Evolutionary conservation across 37 sponge, comb jelly and placozoan genomes (phyloP).

Genomic region (Amphimedon queenslandica): DNA sequence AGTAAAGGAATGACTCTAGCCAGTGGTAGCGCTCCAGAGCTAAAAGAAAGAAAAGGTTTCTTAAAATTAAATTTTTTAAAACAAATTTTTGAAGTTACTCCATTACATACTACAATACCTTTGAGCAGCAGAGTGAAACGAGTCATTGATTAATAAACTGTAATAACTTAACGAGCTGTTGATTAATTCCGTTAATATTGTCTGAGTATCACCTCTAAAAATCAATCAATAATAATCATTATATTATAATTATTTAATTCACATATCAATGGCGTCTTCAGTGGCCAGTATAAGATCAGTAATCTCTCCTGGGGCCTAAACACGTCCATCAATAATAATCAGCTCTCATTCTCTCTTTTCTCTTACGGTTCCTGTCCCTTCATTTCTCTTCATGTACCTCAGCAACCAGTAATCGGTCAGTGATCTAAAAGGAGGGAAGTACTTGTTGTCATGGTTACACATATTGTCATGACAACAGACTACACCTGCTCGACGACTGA

Average conservation of each 20-base stretch:
- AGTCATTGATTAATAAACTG: background rate
- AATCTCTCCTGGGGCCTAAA: background rate
- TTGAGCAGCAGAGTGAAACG: background rate
- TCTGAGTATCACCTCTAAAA: background rate
- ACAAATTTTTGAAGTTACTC: too few species aligned
- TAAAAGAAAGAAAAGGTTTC: background rate
- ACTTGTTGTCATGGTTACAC: too few species aligned
- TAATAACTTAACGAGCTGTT: background rate
- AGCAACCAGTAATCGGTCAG: too few species aligned
- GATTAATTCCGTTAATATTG: background rate
- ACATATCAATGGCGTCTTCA: background rate
- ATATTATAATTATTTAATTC: too few species aligned
- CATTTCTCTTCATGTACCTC: background rate
- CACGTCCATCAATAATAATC: background rate
- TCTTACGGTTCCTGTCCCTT: background rate
- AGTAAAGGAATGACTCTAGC: background rate
- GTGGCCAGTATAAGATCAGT: background rate
- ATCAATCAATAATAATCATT: background rate
- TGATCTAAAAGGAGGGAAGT: too few species aligned
- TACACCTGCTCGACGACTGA: too few species aligned
- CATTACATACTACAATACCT: background rate
- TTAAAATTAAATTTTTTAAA: too few species aligned
- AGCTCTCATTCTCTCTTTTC: too few species aligned
- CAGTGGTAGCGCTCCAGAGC: background rate
- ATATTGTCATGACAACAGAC: too few species aligned